Conservation (phyloP, 2,113 vertebrate genomes). For the Myotis yumanensis region DNA sequence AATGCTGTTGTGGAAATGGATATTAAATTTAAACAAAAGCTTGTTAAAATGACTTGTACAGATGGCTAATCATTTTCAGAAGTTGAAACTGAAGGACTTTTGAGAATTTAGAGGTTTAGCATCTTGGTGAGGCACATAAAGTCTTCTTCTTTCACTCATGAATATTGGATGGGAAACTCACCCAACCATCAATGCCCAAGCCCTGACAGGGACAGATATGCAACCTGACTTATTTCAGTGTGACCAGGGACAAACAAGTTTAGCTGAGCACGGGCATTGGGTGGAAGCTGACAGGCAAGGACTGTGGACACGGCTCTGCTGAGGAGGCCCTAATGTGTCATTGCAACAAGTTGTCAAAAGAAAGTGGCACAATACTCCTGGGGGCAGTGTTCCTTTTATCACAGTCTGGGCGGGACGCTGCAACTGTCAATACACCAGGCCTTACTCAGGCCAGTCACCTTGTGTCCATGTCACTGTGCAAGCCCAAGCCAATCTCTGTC, state of each 20-base stretch:
- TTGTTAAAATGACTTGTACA: background rate
- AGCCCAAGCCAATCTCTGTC: accelerated
- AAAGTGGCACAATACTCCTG: background rate
- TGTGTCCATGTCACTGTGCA: accelerated
- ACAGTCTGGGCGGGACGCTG: accelerated
- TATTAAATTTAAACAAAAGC: background rate
- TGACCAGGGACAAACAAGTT: no score
- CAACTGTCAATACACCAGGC: accelerated
- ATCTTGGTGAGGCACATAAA: background rate
- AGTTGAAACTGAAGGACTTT: background rate
- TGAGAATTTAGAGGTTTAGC: background rate
- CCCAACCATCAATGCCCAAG: background rate
- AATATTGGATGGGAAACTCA: background rate
- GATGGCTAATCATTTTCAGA: background rate
- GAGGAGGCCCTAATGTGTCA: background rate
- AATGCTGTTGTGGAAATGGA: background rate
- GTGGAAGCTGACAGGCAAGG: background rate
- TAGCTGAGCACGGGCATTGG: background rate
- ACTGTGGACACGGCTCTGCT: background rate
- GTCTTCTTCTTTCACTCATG: background rate
- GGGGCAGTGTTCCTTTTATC: accelerated
- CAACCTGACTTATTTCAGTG: background rate
- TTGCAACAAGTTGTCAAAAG: background rate
- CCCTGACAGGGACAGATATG: background rate
- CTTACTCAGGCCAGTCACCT: accelerated